phyloP scores from a whole-genome alignment of 2,113 vertebrate species.

The Candoia aspera region DNA sequence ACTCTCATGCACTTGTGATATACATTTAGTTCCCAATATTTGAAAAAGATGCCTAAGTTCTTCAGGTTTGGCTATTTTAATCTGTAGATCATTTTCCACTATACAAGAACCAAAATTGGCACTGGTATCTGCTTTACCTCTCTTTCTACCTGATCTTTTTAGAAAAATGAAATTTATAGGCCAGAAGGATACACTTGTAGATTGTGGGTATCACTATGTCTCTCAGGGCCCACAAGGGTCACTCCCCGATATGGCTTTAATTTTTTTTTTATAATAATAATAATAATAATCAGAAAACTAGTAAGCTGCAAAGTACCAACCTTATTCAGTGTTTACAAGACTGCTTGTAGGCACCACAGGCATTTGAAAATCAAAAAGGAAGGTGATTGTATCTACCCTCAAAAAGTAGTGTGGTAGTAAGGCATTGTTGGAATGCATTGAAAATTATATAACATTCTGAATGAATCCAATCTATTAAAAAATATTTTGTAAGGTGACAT shows the following conservation, averaged over 20 bases:
- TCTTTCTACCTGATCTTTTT: background rate
- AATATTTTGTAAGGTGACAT: background rate
- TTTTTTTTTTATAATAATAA: no score
- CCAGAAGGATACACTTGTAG: background rate
- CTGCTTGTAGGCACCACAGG: background rate
- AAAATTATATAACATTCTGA: background rate
- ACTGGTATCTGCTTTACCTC: background rate
- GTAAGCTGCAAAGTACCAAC: background rate
- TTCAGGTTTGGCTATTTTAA: background rate
- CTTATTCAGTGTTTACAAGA: background rate
- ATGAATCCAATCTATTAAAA: background rate
- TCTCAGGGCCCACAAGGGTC: background rate
- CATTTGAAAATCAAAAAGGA: background rate
- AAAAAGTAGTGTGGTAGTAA: background rate
- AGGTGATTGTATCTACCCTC: background rate
- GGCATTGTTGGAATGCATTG: background rate
- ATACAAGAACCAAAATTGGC: background rate
- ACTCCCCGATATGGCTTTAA: background rate
- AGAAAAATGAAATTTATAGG: background rate
- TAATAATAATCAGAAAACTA: no score
- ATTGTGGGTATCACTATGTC: background rate
- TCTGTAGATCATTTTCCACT: background rate
- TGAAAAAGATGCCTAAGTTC: background rate
- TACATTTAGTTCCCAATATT: background rate
- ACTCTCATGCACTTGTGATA: no score